Base-by-base conservation (phyloP, 1,140 invertebrate genomes). In the Andrena cerasifolii region DNA sequence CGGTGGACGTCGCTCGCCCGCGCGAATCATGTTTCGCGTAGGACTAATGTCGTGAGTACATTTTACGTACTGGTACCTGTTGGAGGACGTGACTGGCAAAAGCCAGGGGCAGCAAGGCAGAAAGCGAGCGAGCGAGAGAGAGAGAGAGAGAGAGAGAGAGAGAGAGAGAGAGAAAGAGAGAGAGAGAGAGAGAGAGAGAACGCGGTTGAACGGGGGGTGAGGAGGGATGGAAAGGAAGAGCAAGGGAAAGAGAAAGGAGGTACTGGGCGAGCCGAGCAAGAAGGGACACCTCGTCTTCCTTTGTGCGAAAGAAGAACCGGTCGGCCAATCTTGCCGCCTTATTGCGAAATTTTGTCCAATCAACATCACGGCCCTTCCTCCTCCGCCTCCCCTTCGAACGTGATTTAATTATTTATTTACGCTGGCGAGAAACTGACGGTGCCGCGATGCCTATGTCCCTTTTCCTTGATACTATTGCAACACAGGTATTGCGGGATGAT, bases 361-460 rank as follows among this genome's bases (percentile, higher is more conserved):
- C 76, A 66, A 61, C 45, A 31, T 62, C 56, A 28, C 36, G 21
- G 40, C n/a, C 49, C 61, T 67, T 79, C 65, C 58, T 58, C n/a
- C 36, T 61, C 33, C 14, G 14, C 26, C 40, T 45, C 28, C 59
- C 12, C 21, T 24, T 16, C 21, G 16, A 18, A 31, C 24, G 26
- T 73, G 70, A 82, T 85, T 85, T 82, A 82, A 82, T 85, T 79
- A 79, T 82, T 79, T 85, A 85, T 82, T 78, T 80, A 78, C 68
- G 67, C 68, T 47, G 14, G 14, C 31, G 47, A 40, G 18, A 67
- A 79, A 59, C 63, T 75, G 78, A 75, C 58, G 82, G 80, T 53
- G 68, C 59, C 66, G 51, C 2, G 28, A 33, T n/a, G 58, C 26
- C 21, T 4, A 3, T 10, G 14, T 3, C 8, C 18, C 18, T 36